Evolutionary conservation across 2,797 vertebrate genomes (phyloP), one percentile per base, ranked within the genome.

Genomic region (Onychomys torridus): DNA sequence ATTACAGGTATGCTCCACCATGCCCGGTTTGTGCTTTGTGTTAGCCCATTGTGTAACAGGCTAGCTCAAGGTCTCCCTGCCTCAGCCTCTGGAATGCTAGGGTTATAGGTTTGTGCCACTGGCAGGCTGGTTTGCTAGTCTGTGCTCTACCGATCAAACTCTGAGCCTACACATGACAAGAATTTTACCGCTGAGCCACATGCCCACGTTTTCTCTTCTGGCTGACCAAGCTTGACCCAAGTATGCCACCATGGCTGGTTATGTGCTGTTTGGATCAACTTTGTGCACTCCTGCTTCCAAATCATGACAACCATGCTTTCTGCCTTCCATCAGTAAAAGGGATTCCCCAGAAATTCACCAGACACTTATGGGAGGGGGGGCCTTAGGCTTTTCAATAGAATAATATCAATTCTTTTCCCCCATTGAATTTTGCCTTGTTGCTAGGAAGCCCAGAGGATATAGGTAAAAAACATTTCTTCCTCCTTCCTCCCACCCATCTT

Each of bases 381-480:
- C 29, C 67, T 91, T 13, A 32, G 40, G 65, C 43, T 93, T 97
- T 95, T 91, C 77, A 81, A 23, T n/a, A 46, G 82, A 82, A n/a
- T 75, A 43, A 65, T 52, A 76, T 32, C 82, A 93, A 34, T 96
- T 94, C 73, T 92, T 95, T 23, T 57, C 82, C 83, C 86, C 65
- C 63, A 69, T 32, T 95, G 2, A 16, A n/a, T 59, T 90, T 84
- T 97, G 78, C 55, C 92, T 90, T 67, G 59, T 95, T 93, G 81
- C 87, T 94, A 81, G 87, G 93, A 97, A 86, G 67, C 69, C 63
- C 71, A 77, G 10, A 73, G 91, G 52, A 91, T 59, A 96, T 7
- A 63, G 3, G n/a, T 69, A 52, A 92, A 49, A 17, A 14, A 46
- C 1, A 10, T 10, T 61, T 75, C 37, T 77, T 34, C 14, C 27